Percentiles rank a stretch among this genome's conserved stretches.
Evolutionary conservation across 2,113 vertebrate genomes (phyloP).

Genomic region (Shinisaurus crocodilurus): DNA sequence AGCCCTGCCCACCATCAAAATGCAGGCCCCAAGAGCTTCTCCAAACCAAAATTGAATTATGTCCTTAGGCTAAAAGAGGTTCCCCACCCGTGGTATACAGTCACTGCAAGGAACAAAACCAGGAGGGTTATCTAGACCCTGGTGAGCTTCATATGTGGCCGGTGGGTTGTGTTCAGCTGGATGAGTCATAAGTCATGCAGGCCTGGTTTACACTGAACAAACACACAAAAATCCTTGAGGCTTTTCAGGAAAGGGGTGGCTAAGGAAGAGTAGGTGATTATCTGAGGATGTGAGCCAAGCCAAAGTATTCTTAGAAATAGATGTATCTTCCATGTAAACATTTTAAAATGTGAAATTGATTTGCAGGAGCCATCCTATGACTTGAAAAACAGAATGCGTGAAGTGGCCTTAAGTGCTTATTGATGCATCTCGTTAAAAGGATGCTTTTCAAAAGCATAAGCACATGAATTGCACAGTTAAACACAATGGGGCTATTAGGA

Average conservation of each 20-base stretch:
- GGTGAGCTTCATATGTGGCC: neutral
- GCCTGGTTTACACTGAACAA: neutral
- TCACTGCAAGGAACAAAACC: neutral
- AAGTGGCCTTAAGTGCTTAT: conserved; percentile 7
- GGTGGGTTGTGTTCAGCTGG: neutral
- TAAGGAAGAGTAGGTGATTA: neutral
- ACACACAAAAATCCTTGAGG: neutral
- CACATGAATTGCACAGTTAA: neutral
- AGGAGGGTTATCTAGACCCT: neutral
- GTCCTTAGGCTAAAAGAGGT: too few species aligned
- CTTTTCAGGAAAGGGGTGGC: neutral
- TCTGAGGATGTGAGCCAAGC: neutral
- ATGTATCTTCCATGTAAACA: neutral
- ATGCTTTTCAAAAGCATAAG: conserved; percentile 6
- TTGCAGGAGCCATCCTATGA: neutral
- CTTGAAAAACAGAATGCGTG: neutral
- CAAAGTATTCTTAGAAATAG: neutral
- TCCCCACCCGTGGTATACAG: neutral
- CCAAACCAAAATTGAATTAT: too few species aligned
- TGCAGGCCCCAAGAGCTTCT: too few species aligned
- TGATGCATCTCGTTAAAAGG: conserved; percentile 6
- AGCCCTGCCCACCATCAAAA: too few species aligned
- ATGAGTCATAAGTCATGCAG: neutral
- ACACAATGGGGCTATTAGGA: neutral
- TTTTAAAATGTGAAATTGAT: neutral